phyloP scores from a whole-genome alignment of 2,797 vertebrate species.

The Poeciliopsis presidionis region DNA sequence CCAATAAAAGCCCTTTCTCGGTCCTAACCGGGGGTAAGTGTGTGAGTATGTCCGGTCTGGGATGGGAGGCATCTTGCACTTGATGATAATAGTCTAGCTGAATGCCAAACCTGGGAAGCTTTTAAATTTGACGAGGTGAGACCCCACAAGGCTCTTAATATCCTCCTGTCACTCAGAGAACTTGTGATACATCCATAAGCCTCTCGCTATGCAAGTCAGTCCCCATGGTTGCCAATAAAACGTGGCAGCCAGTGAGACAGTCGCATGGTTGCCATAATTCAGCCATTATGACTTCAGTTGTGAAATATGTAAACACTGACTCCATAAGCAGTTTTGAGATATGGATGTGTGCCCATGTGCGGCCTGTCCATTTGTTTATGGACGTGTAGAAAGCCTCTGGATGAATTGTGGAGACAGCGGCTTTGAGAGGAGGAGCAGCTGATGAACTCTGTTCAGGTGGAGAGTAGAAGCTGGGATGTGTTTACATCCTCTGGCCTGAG shows the following conservation, averaged over 20 bases:
- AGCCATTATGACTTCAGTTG: conserved; percentile 43
- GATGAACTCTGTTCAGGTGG: neutral
- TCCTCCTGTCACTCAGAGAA: conserved; percentile 27
- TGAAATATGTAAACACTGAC: conserved; percentile 64
- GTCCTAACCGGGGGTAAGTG: neutral
- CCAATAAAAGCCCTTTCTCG: neutral
- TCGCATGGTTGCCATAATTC: conserved; percentile 7
- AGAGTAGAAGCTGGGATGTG: neutral
- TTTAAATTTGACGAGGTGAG: conserved; percentile 45
- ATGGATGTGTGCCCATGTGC: conserved; percentile 16
- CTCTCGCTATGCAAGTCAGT: neutral
- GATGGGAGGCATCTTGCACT: neutral
- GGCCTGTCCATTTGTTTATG: neutral
- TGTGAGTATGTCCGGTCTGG: conserved; percentile 29
- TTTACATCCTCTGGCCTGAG: conserved; percentile 25
- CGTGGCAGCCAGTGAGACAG: conserved; percentile 15
- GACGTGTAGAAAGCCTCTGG: conserved; percentile 15
- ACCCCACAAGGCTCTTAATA: conserved; percentile 40
- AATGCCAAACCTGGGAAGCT: conserved; percentile 39
- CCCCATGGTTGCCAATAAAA: conserved; percentile 12
- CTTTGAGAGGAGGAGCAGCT: conserved; percentile 34
- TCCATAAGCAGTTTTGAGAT: conserved; percentile 36
- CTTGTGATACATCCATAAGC: neutral
- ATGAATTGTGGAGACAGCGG: conserved; percentile 54
- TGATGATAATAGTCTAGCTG: conserved; percentile 31